Evolutionary conservation across 2,797 vertebrate species (phyloP), one percentile per base, ranked within the genome.

Genomic region (Chrysocyon brachyurus): DNA sequence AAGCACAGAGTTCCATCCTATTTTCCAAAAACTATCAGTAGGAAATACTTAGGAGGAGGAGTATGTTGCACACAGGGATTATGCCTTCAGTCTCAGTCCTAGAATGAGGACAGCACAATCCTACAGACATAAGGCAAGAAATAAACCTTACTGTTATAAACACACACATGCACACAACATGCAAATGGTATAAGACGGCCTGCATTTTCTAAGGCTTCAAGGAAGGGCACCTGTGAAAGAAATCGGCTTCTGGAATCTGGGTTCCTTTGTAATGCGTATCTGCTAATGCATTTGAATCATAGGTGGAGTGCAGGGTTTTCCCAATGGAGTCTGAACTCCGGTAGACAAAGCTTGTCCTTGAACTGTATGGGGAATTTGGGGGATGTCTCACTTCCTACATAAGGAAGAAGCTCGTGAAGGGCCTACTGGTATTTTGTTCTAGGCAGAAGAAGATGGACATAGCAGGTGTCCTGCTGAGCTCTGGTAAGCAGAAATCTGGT

Each of bases 1-100:
- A 99, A 97, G 98, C 98, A 94, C 98, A 96, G 11, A 98, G 86
- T 99, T 99, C 98, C 97, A 98, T n/a, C 94, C 98, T 1, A 85
- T 97, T 72, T 96, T 99, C 5, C 98, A 98, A 91, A 99, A 99
- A 95, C 99, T 99, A 12, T 99, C 99, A 0, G 99, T 99, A 85
- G 99, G 98, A 68, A 99, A 99, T 97, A 99, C 99, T 96, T 99
- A 99, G 0, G 99, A 99, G 94, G 99, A 99, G 4, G 99, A 99
- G 99, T n/a, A 11, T 21, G 24, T 26, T 61, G 7, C n/a, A 85
- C 5, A 66, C 3, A 68, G 24, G 40, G 31, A 78, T 63, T 52
- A 26, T 63, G 73, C 36, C 93, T 94, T 78, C 52, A 61, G 81
- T 72, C 61, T 59, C 19, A 22, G 52, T 68, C 31, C 19, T 68